Base-by-base conservation (phyloP, 2,113 vertebrate species). In the Guaruba guarouba region DNA sequence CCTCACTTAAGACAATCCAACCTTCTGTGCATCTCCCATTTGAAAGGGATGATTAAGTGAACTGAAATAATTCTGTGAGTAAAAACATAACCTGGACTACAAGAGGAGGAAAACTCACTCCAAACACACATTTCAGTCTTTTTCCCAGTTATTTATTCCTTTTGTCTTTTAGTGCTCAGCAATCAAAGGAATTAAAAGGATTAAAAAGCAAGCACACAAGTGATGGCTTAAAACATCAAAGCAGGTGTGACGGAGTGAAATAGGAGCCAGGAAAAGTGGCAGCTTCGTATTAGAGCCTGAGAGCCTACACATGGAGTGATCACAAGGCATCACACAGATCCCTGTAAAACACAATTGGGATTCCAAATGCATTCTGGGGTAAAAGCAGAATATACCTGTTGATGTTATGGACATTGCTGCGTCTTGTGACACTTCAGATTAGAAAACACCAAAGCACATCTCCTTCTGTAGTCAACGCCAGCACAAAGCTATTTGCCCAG, bases 141-240 rank as follows among this genome's bases (percentile, higher is more conserved):
- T 74, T 44, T 87, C 82, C 78, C 83, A 93, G 69, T 87, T 95
- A 93, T 88, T 94, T 89, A 85, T 92, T 80, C 82, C 57, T 86
- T 97, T 96, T 96, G 86, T 95, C 95, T 97, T 92, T 93, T 77
- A 68, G 83, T 62, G 94, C 59, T 68, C 74, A 93, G 66, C 75
- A 96, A 93, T 94, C 90, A 92, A 96, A 96, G 92, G 93, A 95
- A 97, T 92, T 94, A 94, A 95, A 94, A 81, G 87, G 96, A 95
- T 97, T 96, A 96, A 94, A 95, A 92, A 80, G 66, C 90, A 95
- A 23, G 6, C 70, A 86, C 78, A 89, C 81, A 78, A 96, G 82
- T n/a, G 77, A 67, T 90, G 86, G 86, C 83, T 95, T 96, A 89
- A 95, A 93, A 89, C 86, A 94, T 97, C 92, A 90, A 95, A 96